Evolutionary conservation across 2,888 invertebrate species (phyloP), one percentile per base, ranked within the genome.

Genomic region (Himalopsyche kuldschensis): DNA sequence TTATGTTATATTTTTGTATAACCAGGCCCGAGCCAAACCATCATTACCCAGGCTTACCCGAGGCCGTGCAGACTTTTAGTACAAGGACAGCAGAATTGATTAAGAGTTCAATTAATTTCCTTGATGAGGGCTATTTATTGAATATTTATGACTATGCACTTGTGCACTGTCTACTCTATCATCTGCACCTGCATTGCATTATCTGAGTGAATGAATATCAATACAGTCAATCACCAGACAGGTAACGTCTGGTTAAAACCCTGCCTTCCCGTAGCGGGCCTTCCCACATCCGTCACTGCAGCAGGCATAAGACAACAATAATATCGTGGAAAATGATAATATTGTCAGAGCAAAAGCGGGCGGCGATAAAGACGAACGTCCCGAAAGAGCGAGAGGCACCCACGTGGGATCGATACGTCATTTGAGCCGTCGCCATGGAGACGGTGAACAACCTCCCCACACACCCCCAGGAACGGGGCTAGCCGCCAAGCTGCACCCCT

Each of bases 391-490:
- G 85, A 82, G 84, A 82, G 84, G 79, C 48, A 78, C 82, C 82
- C 84, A 83, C 86, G 87, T 84, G 86, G 85, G 85, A 86, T 86
- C 85, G 86, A 84, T 86, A 85, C 85, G 85, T 85, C 85, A 86
- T 86, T 86, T 85, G 84, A 85, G 91, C 91, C 91, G 92, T 92
- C 90, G 91, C 91, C 91, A 92, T 91, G 91, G 91, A 90, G 90
- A 92, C 92, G 75, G 81, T 46, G 41, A 77, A 35, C 82, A 89
- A 87, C 88, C 88, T 88, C 88, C 89, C 89, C 90, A 89, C 79
- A 78, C 78, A 27, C 63, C 83, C 69, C 79, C 83, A 69, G 27
- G 69, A 69, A 27, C 27, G 69, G 75, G 46, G 41, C 79, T 79
- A 48, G 69, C 69, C 69, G 69, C 20, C 69, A 69, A 69, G 69